phyloP scores from a whole-genome alignment of 1,140 invertebrate genomes.

The Venturia canescens region DNA sequence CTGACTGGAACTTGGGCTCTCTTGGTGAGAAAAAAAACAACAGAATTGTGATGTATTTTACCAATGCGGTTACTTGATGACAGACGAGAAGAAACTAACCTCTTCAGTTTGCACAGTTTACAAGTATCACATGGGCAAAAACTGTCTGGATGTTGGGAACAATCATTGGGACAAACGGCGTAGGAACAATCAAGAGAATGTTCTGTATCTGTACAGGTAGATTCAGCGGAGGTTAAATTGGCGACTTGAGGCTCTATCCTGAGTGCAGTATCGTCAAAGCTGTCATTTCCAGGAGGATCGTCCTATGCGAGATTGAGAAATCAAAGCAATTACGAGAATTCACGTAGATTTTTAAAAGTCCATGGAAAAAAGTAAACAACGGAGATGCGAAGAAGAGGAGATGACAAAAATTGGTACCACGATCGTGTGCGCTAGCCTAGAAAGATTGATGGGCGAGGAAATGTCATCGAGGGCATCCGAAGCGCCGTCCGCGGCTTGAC shows the following conservation, averaged over 20 bases:
- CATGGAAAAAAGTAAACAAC: too few relatives aligned
- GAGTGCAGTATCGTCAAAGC: slow-evolving; percentile 3
- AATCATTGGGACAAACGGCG: background rate
- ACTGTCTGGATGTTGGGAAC: slow-evolving; percentile 28
- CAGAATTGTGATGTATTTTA: too few relatives aligned
- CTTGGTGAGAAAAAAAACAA: too few relatives aligned
- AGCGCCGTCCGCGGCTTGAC: slow-evolving; percentile 45
- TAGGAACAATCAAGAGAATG: background rate
- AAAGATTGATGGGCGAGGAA: slow-evolving; percentile 37
- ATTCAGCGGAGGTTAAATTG: background rate
- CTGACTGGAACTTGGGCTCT: too few relatives aligned
- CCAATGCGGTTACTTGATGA: too few relatives aligned
- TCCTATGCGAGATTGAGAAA: background rate
- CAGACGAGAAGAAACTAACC: slow-evolving; percentile 54
- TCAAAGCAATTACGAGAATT: too few relatives aligned
- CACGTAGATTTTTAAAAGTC: background rate
- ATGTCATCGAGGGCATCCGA: slow-evolving; percentile 48
- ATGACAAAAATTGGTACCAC: slow-evolving; percentile 13
- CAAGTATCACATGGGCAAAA: slow-evolving; percentile 51
- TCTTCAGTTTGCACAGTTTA: slow-evolving; percentile 66
- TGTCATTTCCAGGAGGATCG: background rate
- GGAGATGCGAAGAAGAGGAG: background rate
- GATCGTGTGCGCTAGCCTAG: background rate
- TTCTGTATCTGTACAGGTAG: background rate
- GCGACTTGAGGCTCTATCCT: slow-evolving; percentile 16